These are phyloP conservation scores for Spinus pinus DNA, from an alignment of 2,797 vertebrate species.

Conservation along the genomic window DNA sequence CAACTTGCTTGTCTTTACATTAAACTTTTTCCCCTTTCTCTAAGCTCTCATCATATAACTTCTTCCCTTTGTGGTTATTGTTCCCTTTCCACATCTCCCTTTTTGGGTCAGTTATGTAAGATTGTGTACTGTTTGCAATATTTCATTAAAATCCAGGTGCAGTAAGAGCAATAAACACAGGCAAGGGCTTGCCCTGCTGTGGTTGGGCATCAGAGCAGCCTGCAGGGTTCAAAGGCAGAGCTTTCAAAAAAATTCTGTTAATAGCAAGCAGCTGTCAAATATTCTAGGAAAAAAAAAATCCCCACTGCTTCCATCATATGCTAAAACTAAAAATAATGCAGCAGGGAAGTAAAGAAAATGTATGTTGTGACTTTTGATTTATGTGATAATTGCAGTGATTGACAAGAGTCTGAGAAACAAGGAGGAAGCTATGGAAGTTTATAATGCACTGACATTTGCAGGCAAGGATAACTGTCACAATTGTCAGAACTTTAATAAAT, in stretches of 20 bases:
- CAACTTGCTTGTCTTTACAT: not conserved
- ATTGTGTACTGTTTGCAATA: not conserved
- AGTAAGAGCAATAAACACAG: not conserved
- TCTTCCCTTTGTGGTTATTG: not conserved
- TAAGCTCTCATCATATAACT: not conserved
- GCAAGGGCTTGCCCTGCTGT: not conserved
- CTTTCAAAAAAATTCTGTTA: not conserved
- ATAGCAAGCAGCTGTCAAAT: not conserved
- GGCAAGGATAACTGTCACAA: slow-evolving; percentile 1
- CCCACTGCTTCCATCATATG: not conserved
- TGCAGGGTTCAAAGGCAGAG: not conserved
- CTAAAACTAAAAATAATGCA: slow-evolving; percentile 8
- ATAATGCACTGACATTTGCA: slow-evolving; percentile 36
- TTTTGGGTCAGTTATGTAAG: not conserved
- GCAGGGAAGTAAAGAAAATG: slow-evolving; percentile 16
- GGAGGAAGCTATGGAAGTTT: slow-evolving; percentile 5
- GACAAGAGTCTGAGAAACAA: slow-evolving; percentile 18
- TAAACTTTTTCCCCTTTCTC: rapidly evolving
- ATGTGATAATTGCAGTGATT: slow-evolving; percentile 42
- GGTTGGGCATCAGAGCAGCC: not conserved
- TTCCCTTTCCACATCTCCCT: not conserved
- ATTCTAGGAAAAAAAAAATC: not conserved
- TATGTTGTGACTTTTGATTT: slow-evolving; percentile 21
- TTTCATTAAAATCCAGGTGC: not conserved
- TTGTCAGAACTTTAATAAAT: slow-evolving; percentile 35